Evolutionary conservation across 2,797 vertebrate species (phyloP).

Genomic region (Heterohyrax brucei): DNA sequence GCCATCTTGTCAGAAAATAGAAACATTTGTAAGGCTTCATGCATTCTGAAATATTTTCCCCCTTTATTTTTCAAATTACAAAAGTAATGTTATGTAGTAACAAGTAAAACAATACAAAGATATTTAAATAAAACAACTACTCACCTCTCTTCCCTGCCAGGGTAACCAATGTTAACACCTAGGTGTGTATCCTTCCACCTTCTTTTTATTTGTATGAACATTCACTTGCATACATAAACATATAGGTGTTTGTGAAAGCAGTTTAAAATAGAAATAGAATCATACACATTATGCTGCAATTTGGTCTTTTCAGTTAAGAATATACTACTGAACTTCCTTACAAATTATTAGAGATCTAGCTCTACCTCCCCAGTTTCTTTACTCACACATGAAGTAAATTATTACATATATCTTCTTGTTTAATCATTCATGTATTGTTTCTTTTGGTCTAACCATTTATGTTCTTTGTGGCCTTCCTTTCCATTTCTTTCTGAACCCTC

Average conservation of each 20-base stretch:
- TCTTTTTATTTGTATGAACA: slow-evolving; percentile 36
- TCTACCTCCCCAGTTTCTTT: neutral
- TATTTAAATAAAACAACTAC: slow-evolving; percentile 63
- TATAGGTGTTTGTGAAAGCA: neutral
- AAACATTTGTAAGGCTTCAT: slow-evolving; percentile 31
- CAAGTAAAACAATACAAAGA: slow-evolving; percentile 57
- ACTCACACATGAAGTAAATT: neutral
- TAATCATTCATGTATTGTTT: neutral
- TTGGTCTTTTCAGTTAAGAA: slow-evolving; percentile 46
- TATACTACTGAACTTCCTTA: neutral
- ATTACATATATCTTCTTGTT: neutral
- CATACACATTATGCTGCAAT: slow-evolving; percentile 1
- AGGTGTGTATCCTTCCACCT: neutral
- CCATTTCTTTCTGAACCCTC: neutral
- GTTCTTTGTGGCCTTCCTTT: slow-evolving; percentile 12
- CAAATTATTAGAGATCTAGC: slow-evolving; percentile 1
- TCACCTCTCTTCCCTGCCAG: neutral
- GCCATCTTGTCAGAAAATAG: slow-evolving; percentile 64
- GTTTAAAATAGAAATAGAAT: slow-evolving; percentile 25
- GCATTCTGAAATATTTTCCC: neutral
- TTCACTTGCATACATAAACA: slow-evolving; percentile 25
- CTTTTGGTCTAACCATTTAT: neutral
- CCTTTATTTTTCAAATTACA: slow-evolving; percentile 67
- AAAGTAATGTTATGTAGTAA: slow-evolving; percentile 42
- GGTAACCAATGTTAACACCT: slow-evolving; percentile 8